phyloP scores from a whole-genome alignment of 1,140 invertebrate genomes.

The Tetramorium parvispinum region DNA sequence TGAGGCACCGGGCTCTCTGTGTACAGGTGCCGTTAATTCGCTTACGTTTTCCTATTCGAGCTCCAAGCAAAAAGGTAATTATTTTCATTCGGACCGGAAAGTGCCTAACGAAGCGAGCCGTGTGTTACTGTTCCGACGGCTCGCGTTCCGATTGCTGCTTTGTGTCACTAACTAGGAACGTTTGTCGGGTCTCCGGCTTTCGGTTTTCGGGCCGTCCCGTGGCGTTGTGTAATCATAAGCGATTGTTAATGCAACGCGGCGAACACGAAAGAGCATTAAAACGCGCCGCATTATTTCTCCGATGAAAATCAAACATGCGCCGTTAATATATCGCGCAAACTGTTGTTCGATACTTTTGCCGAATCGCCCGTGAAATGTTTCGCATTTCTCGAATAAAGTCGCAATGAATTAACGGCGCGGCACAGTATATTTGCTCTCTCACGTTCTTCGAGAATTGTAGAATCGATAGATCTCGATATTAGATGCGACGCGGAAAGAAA shows the following conservation, averaged over 20 bases:
- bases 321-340: slow-evolving; percentile 32
- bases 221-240: slow-evolving; percentile 54
- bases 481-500: background rate
- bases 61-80: slow-evolving; percentile 69
- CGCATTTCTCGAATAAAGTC: background rate
- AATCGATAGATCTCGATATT: background rate
- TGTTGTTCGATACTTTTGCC: background rate
- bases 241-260: slow-evolving; percentile 53
- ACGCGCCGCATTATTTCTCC: slow-evolving; percentile 32
- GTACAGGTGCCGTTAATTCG: slow-evolving; percentile 65
- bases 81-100: slow-evolving; percentile 74
- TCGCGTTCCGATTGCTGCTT: slow-evolving; percentile 72
- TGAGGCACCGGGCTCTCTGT: slow-evolving; percentile 29
- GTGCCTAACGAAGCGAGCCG: slow-evolving; percentile 72
- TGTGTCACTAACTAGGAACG: slow-evolving; percentile 69
- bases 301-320: slow-evolving; percentile 21
- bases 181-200: slow-evolving; percentile 33
- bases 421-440: background rate
- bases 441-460: background rate
- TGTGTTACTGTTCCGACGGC: slow-evolving; percentile 37
- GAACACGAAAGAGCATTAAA: slow-evolving; percentile 31
- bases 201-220: slow-evolving; percentile 33
- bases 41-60: slow-evolving; percentile 63
- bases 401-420: background rate
- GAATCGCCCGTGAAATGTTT: background rate